Base-by-base conservation (phyloP, 1,140 invertebrate genomes). In the Cephus cinctus region DNA sequence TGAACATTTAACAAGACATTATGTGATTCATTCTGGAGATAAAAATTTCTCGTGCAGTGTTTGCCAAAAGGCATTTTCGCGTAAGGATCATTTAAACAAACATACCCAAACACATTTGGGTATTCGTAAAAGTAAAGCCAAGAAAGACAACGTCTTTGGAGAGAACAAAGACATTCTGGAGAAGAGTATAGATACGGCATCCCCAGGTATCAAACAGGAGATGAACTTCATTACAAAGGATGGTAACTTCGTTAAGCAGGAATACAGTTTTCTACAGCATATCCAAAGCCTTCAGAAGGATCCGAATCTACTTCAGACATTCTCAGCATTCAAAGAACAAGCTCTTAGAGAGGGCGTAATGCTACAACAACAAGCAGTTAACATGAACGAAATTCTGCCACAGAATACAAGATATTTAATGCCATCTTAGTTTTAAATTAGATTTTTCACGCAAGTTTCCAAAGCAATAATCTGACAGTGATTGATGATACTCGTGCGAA, bases 31-130 rank as follows among this genome's bases (percentile, higher is more conserved):
- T 43, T 77, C 78, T 0, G 79, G 78, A 19, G 75, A 78, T 40
- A 87, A 88, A 53, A 81, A 86, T 57, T 89, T 84, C 58, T 75
- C 76, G 4, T 92, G 89, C 56, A 81, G 84, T 11, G 76, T 88
- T 1, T 92, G 89, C 67, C 80, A 82, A 1, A 90, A 90, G 56
- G 80, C 82, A 5, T 92, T 91, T 57, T 86, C 85, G 0, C 79
- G 87, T 2, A 88, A 89, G 55, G 86, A 89, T 59, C 89, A 89
- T 54, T 64, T 90, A 2, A 82, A 85, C 31, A 88, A 89, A 50
- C 89, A 91, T 58, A 77, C 76, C 46, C 69, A 77, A 59, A 71
- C 77, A 32, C 73, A 77, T 55, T 46, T 77, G 4, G 68, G 69
- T 8, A 69, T 65, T 9, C 68, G 67, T 21, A 60, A 66, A 32